Evolutionary conservation across 2,888 invertebrate genomes (phyloP).

Genomic region (Rugalucina vietnamica): DNA sequence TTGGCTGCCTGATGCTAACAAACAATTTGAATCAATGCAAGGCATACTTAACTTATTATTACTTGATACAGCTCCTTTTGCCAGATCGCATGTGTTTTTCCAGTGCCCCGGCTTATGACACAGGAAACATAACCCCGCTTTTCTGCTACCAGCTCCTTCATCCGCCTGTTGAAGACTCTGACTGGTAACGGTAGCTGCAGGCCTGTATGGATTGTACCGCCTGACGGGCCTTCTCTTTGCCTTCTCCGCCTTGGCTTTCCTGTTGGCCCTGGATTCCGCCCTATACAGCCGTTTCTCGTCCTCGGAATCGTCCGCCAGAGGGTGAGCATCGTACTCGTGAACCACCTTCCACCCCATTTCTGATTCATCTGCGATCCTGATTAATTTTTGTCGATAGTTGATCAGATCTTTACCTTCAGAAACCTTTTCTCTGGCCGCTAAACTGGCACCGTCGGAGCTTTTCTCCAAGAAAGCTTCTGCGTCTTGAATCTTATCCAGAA

Average conservation of each 20-base stretch:
- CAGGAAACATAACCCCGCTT: too few relatives aligned
- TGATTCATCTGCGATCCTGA: neutral
- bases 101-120: too few relatives aligned
- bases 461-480: neutral
- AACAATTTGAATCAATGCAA: too few relatives aligned
- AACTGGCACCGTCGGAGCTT: neutral
- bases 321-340: neutral
- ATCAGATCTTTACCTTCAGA: neutral
- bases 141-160: too few relatives aligned
- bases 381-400: neutral
- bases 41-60: too few relatives aligned
- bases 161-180: too few relatives aligned
- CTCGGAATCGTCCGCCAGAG: neutral
- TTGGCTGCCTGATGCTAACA: too few relatives aligned
- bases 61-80: too few relatives aligned
- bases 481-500: neutral
- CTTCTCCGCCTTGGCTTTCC: neutral
- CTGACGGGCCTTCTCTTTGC: too few relatives aligned
- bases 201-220: too few relatives aligned
- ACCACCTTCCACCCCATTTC: neutral
- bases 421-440: neutral
- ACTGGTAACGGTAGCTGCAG: too few relatives aligned
- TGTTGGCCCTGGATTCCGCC: neutral
- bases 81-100: too few relatives aligned
- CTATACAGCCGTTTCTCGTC: slow-evolving; percentile 4